Evolutionary conservation across 2,113 vertebrate species (phyloP).

Genomic region (Pelobates fuscus): DNA sequence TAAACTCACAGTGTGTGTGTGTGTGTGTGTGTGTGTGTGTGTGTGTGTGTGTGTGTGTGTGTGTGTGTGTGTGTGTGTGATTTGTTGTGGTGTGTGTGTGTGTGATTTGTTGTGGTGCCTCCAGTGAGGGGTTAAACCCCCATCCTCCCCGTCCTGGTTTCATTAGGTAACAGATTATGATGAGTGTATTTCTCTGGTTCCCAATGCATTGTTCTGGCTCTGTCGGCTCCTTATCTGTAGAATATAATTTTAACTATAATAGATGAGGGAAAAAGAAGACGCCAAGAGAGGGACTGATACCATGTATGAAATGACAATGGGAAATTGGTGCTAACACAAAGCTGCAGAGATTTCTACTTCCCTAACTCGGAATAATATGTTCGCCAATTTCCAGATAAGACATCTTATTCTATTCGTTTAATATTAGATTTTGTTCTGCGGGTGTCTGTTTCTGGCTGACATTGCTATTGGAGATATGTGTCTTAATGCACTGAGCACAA

Average conservation of each 20-base stretch:
- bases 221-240: conserved; percentile 5
- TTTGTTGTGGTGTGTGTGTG: too few relatives aligned
- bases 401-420: not conserved
- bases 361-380: conserved; percentile 7
- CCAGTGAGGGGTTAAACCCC: not conserved
- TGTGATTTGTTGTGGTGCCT: not conserved
- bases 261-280: conserved; percentile 8
- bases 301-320: conserved; percentile 16
- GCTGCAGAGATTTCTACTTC: conserved; percentile 11
- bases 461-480: not conserved
- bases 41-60: not conserved
- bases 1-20: not conserved
- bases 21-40: not conserved
- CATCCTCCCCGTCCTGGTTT: not conserved
- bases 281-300: not conserved
- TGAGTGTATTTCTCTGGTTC: not conserved
- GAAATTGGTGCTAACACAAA: conserved; percentile 9
- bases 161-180: not conserved
- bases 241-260: conserved; percentile 14
- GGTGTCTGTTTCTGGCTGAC: not conserved
- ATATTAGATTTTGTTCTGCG: not conserved
- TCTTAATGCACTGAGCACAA: not conserved
- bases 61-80: not conserved
- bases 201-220: conserved; percentile 3
- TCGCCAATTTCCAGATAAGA: conserved; percentile 18